Conservation (phyloP, 1,140 invertebrate species). For the Saccostrea glomerata region DNA sequence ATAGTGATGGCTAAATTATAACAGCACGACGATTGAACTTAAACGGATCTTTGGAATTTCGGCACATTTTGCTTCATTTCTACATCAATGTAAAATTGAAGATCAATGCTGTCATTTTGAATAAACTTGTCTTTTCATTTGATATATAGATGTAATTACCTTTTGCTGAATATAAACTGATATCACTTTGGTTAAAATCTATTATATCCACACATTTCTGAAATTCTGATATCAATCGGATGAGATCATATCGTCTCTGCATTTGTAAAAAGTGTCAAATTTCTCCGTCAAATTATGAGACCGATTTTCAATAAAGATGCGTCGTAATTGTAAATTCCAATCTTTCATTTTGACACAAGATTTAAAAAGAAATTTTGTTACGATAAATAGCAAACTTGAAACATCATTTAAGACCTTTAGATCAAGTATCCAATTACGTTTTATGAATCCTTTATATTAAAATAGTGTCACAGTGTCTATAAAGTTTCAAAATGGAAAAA, state of each 20-base stretch:
- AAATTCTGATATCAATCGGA: slow-evolving; percentile 11
- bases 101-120: background rate
- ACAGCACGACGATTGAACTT: background rate
- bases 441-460: background rate
- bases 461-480: background rate
- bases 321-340: slow-evolving; percentile 1
- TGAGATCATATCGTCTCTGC: background rate
- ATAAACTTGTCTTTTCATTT: background rate
- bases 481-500: background rate
- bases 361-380: background rate
- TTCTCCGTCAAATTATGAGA: background rate
- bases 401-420: slow-evolving; percentile 12
- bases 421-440: slow-evolving; percentile 19
- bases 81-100: background rate
- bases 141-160: slow-evolving; percentile 20
- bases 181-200: background rate
- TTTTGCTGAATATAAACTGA: background rate
- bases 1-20: background rate
- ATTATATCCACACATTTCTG: slow-evolving; percentile 21
- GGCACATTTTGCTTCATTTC: background rate
- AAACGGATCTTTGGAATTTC: background rate
- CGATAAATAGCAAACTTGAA: background rate
- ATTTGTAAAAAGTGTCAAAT: slow-evolving; percentile 6
- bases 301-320: background rate
- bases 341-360: background rate